phyloP scores from a whole-genome alignment of 1,140 invertebrate species.

The Lasaia peninsularis region DNA sequence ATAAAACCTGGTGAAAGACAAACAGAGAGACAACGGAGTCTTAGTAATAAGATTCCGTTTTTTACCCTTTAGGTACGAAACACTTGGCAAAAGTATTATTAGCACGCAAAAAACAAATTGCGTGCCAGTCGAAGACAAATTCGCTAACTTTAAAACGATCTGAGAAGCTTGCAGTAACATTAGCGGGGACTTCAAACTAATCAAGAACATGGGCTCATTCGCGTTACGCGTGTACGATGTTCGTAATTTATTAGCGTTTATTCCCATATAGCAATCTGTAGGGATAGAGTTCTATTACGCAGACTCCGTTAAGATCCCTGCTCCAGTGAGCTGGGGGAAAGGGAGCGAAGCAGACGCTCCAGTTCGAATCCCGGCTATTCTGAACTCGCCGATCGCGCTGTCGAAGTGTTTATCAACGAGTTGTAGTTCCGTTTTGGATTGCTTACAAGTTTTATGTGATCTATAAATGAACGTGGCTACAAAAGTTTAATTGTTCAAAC shows the following conservation, averaged over 20 bases:
- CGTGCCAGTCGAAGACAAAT: not conserved
- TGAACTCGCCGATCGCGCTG: slow-evolving; percentile 35
- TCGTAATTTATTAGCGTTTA: slow-evolving; percentile 75
- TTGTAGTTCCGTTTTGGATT: slow-evolving; percentile 22
- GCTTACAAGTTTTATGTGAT: slow-evolving; percentile 12
- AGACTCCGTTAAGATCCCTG: slow-evolving; percentile 71
- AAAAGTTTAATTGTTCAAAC: slow-evolving; percentile 18
- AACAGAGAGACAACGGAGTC: too few species aligned
- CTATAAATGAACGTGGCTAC: slow-evolving; percentile 12
- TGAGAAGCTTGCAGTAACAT: slow-evolving; percentile 28
- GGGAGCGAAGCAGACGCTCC: slow-evolving; percentile 54
- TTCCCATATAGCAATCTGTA: slow-evolving; percentile 75
- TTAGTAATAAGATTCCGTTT: too few species aligned
- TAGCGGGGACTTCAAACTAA: slow-evolving; percentile 72
- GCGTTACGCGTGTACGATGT: slow-evolving; percentile 64
- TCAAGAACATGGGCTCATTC: slow-evolving; percentile 62
- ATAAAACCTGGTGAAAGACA: too few species aligned
- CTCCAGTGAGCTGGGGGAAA: slow-evolving; percentile 64
- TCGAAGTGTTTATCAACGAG: slow-evolving; percentile 36
- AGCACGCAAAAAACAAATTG: not conserved
- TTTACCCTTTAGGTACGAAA: too few species aligned
- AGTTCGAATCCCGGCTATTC: slow-evolving; percentile 26
- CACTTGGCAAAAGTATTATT: not conserved
- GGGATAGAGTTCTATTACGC: slow-evolving; percentile 71
- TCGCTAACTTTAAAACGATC: slow-evolving; percentile 10